These are phyloP conservation scores for Pollenia labialis DNA, from an alignment of 2,888 invertebrate genomes.

Conservation along the genomic window DNA sequence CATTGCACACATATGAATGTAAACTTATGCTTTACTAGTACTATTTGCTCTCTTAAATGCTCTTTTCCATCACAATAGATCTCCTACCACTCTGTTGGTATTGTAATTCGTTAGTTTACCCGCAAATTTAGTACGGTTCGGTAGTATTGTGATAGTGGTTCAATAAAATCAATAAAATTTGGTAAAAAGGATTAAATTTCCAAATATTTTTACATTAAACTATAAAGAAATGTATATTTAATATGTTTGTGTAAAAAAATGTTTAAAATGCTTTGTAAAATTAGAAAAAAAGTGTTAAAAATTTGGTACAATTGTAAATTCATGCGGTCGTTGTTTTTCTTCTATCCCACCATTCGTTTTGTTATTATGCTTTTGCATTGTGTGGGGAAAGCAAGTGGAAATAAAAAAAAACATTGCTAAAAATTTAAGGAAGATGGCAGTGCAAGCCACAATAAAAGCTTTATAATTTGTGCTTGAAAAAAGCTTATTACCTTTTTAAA, in stretches of 20 bases:
- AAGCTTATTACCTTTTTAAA: too few species aligned
- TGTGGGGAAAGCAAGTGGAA: not conserved
- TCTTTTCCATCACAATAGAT: too few species aligned
- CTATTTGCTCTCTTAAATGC: too few species aligned
- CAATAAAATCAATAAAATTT: not conserved
- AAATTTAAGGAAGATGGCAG: too few species aligned
- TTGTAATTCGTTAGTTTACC: not conserved
- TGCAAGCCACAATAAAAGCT: too few species aligned
- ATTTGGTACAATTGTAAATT: not conserved
- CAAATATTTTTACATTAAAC: not conserved
- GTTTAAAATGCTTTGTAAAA: not conserved
- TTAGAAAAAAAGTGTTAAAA: not conserved
- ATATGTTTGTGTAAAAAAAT: not conserved
- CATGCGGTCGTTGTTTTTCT: not conserved
- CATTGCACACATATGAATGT: too few species aligned
- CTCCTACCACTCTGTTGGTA: not conserved
- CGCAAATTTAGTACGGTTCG: slow-evolving; percentile 5
- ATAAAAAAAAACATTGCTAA: too few species aligned
- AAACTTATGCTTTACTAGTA: too few species aligned
- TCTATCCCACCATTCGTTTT: not conserved
- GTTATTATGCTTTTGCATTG: not conserved
- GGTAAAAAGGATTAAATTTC: not conserved
- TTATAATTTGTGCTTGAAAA: too few species aligned
- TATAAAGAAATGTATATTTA: not conserved
- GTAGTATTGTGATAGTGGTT: not conserved